phyloP scores from a whole-genome alignment of 2,888 invertebrate species.

The Myathropa florea region DNA sequence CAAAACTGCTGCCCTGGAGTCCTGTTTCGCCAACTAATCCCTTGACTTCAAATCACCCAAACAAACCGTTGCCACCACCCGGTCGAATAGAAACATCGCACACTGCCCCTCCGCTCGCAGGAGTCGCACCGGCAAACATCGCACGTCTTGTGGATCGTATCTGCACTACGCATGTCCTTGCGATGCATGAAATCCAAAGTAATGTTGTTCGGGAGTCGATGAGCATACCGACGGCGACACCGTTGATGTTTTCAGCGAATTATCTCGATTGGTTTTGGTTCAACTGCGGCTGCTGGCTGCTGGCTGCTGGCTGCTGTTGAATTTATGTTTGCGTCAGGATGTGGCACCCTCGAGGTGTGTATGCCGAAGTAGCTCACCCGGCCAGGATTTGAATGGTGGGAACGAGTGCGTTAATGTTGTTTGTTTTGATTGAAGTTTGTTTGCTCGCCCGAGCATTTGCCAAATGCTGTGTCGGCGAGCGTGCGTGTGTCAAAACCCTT shows the following conservation, averaged over 20 bases:
- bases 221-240: slow-evolving; percentile 20
- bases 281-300: slow-evolving; percentile 7
- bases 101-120: slow-evolving; percentile 4
- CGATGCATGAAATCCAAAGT: neutral
- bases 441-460: slow-evolving; percentile 45
- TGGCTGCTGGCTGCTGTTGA: slow-evolving; percentile 7
- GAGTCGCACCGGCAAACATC: slow-evolving; percentile 36
- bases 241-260: slow-evolving; percentile 18
- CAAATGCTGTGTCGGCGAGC: slow-evolving; percentile 38
- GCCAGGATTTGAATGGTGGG: slow-evolving; percentile 23
- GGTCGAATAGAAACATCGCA: slow-evolving; percentile 8
- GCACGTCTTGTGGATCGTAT: slow-evolving; percentile 44
- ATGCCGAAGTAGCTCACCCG: neutral
- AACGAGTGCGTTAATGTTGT: slow-evolving; percentile 62
- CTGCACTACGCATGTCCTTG: slow-evolving; percentile 48
- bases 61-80: slow-evolving; percentile 15
- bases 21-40: slow-evolving; percentile 3
- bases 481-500: slow-evolving; percentile 12
- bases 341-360: neutral
- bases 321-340: neutral
- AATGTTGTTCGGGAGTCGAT: slow-evolving; percentile 22
- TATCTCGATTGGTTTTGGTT: slow-evolving; percentile 4
- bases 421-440: slow-evolving; percentile 58
- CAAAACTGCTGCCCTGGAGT: neutral
- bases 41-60: slow-evolving; percentile 23